Conservation (phyloP, 2,888 invertebrate species). For the Seira sanloemensis region DNA sequence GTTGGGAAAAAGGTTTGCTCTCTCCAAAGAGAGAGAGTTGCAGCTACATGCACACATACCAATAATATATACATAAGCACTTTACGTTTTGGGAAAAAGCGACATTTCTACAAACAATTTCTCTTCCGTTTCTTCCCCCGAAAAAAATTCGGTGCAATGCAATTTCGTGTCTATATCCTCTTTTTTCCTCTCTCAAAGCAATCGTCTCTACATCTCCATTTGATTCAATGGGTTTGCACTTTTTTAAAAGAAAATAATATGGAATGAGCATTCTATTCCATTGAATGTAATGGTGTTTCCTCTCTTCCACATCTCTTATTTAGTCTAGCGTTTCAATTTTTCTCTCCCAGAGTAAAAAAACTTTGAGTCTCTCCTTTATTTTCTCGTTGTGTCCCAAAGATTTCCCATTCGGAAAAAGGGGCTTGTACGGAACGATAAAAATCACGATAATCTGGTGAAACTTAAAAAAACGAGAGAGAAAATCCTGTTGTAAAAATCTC, state of each 20-base stretch:
- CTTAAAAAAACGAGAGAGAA: neutral
- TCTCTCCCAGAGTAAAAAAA: too few species aligned
- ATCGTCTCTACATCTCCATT: slow-evolving; percentile 9
- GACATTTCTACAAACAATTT: too few species aligned
- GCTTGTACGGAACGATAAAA: slow-evolving; percentile 36
- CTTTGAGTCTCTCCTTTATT: neutral
- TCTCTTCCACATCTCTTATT: neutral
- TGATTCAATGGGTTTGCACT: neutral
- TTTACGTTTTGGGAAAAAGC: too few species aligned
- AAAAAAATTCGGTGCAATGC: neutral
- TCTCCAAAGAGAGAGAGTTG: too few species aligned
- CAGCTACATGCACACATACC: too few species aligned
- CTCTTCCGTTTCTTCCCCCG: too few species aligned
- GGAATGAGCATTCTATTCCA: slow-evolving; percentile 14
- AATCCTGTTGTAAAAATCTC: slow-evolving; percentile 37
- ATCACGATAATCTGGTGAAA: slow-evolving; percentile 25
- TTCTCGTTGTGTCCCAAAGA: neutral
- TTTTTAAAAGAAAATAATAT: slow-evolving; percentile 12
- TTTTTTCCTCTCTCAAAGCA: neutral
- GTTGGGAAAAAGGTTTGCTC: too few species aligned
- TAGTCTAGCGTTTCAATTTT: slow-evolving; percentile 36
- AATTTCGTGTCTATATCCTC: slow-evolving; percentile 13
- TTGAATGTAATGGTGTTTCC: slow-evolving; percentile 30
- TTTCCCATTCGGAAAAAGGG: neutral
- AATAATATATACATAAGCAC: too few species aligned